These are phyloP conservation scores for Tachysurus fulvidraco DNA, from an alignment of 2,113 vertebrate species.

Conservation along the genomic window DNA sequence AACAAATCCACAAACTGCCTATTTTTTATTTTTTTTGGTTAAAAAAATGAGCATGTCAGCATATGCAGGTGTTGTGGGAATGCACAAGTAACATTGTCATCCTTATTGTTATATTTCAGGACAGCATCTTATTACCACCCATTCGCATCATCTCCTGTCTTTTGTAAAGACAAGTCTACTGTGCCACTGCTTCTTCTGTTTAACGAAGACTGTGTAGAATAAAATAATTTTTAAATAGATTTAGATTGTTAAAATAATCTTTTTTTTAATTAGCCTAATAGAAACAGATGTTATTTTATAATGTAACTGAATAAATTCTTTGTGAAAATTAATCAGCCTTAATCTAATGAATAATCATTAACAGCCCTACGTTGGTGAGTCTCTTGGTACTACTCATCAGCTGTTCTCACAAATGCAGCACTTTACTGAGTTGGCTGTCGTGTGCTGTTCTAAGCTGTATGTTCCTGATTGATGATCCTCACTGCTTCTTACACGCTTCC, in stretches of 20 bases:
- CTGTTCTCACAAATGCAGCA: constrained; percentile 8
- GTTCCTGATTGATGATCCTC: not conserved
- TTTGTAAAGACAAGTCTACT: not conserved
- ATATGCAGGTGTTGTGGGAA: not conserved
- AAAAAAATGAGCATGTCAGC: too few species aligned
- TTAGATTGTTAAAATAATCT: too few species aligned
- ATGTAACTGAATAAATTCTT: not conserved
- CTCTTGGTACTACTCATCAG: not conserved
- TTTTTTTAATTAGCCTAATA: not conserved
- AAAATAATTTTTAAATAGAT: too few species aligned
- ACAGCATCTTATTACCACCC: not conserved
- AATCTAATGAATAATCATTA: not conserved
- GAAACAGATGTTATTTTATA: not conserved
- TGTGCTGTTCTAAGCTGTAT: not conserved
- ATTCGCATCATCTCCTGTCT: not conserved
- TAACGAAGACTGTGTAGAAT: not conserved
- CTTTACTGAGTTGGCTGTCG: not conserved
- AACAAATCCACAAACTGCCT: not conserved
- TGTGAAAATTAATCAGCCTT: not conserved
- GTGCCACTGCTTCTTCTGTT: not conserved
- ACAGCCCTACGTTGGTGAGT: not conserved
- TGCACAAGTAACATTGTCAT: not conserved
- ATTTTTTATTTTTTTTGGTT: not conserved
- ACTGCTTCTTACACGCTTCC: not conserved
- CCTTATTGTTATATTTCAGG: not conserved